These are phyloP conservation scores for Apantesis nais DNA, from an alignment of 2,888 invertebrate genomes.

Conservation along the genomic window DNA sequence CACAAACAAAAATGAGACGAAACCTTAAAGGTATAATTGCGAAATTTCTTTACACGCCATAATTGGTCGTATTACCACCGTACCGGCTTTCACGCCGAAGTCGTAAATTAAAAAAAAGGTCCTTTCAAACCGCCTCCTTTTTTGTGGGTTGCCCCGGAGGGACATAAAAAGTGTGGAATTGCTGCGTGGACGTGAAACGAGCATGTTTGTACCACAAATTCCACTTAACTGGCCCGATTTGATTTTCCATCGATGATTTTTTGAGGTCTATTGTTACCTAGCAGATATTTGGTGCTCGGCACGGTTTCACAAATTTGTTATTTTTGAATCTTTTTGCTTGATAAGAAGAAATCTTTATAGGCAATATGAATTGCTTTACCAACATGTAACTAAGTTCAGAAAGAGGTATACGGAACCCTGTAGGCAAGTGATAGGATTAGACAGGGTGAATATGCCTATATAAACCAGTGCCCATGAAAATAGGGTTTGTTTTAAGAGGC, in stretches of 20 bases:
- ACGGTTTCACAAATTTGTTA: background rate
- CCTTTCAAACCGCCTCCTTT: constrained; percentile 62
- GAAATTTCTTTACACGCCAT: constrained; percentile 66
- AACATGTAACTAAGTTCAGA: background rate
- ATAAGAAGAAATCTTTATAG: background rate
- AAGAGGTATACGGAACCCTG: background rate
- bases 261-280: constrained; percentile 8
- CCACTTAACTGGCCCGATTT: constrained; percentile 42
- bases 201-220: constrained; percentile 41
- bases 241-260: constrained; percentile 39
- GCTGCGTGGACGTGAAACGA: constrained; percentile 45
- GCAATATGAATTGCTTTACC: background rate
- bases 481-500: background rate
- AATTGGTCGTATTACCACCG: constrained; percentile 63
- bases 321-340: background rate
- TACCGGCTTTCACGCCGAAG: constrained; percentile 64
- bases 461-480: background rate
- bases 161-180: constrained; percentile 57
- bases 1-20: constrained; percentile 58
- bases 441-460: background rate
- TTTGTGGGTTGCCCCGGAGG: constrained; percentile 62
- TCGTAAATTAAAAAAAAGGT: constrained; percentile 72
- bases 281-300: background rate
- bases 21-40: constrained; percentile 61
- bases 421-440: background rate